A percentile compares a stretch with the other conserved stretches of the same genome.
Conservation (phyloP, 2,113 vertebrate species). For the Sebastes schlegelii region DNA sequence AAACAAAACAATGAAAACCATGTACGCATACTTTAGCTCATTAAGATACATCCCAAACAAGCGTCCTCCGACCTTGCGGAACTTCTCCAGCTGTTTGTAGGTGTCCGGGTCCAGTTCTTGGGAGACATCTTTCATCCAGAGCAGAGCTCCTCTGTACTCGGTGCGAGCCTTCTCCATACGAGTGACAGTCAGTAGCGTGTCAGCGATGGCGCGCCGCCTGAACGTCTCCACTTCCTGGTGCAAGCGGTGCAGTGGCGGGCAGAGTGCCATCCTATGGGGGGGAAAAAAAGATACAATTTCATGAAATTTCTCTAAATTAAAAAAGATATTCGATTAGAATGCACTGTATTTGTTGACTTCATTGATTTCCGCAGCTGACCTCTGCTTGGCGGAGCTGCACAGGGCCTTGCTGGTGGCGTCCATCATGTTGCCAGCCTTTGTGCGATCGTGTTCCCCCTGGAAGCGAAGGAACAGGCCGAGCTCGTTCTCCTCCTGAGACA, state of each 20-base stretch:
- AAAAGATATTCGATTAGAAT: background rate
- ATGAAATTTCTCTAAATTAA: no score
- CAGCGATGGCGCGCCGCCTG: conserved; percentile 85
- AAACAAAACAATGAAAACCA: background rate
- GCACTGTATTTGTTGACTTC: no score
- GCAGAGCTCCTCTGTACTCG: conserved; percentile 86
- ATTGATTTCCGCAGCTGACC: conserved; percentile 64
- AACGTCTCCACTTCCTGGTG: conserved; percentile 90
- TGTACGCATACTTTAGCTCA: rapidly evolving
- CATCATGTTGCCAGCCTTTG: conserved; percentile 88
- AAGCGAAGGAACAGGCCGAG: conserved; percentile 87
- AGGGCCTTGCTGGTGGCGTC: conserved; percentile 88
- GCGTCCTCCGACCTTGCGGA: conserved; percentile 83
- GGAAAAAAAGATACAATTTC: background rate
- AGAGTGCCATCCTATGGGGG: conserved; percentile 82
- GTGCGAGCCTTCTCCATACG: conserved; percentile 88
- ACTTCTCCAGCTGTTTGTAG: conserved; percentile 90
- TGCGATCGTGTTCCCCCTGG: conserved; percentile 86
- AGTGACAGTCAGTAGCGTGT: conserved; percentile 86
- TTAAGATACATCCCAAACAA: background rate
- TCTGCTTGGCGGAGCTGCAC: conserved; percentile 88
- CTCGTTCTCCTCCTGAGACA: conserved; percentile 91
- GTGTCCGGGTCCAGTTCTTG: conserved; percentile 90
- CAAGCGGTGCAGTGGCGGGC: conserved; percentile 85
- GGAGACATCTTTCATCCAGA: conserved; percentile 90